Base-by-base conservation (phyloP, 2,797 vertebrate species). In the Margarornis squamiger region DNA sequence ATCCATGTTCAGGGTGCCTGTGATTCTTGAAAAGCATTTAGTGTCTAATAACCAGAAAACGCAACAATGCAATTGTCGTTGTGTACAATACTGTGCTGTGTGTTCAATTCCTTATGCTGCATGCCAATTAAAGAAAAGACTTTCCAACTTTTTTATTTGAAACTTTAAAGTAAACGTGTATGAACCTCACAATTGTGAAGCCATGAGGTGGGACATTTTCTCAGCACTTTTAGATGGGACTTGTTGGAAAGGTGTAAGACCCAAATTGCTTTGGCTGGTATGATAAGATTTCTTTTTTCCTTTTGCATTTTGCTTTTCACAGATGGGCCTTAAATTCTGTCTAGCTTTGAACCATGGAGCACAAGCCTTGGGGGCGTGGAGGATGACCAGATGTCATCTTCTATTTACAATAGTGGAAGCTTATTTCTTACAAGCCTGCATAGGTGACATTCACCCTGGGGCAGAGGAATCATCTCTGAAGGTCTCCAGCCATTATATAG, bases 1-100 rank as follows among this genome's bases (percentile, higher is more conserved):
- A 97, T 94, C 94, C 94, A 86, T 96, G 95, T 96, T 97, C 96
- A 97, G 97, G 96, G 96, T 96, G 88, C 96, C 95, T 97, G 96
- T 97, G 94, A 95, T 95, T 97, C 96, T 96, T 96, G 96, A 96
- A 95, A 94, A 97, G 94, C 95, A 95, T 96, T 96, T 97, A 84
- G 93, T 94, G 86, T 97, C 91, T 95, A 94, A 96, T 93, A 95
- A 97, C 86, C 93, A 86, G 96, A 92, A 92, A 97, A 96, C 90
- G 41, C 93, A 97, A 96, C 94, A 96, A 97, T 97, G 96, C 96
- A 96, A 95, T 97, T 92, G 94, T 95, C 93, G 1, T 66, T 80
- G 84, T 97, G 89, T 96, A 81, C 65, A 36, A 95, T 90, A 55
- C 76, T 63, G 30, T 91, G 79, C 88, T 94, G 90, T 96, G 92